phyloP scores from a whole-genome alignment of 2,888 invertebrate species.

The Himalopsyche tibetana region DNA sequence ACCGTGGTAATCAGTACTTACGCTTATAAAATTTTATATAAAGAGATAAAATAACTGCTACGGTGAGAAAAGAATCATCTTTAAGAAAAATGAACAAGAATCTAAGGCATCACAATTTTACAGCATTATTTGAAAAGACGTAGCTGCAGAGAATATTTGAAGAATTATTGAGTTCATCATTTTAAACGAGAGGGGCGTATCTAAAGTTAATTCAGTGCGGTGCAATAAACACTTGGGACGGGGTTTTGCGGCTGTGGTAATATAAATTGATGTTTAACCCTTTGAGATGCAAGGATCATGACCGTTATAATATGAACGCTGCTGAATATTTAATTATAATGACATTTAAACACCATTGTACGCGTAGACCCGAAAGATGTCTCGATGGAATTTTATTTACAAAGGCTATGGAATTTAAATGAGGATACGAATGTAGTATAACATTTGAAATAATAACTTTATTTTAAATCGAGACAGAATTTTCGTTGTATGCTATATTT shows the following conservation, averaged over 20 bases:
- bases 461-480: no score
- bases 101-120: background rate
- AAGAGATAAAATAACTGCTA: no score
- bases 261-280: constrained; percentile 49
- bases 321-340: constrained; percentile 40
- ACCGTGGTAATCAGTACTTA: no score
- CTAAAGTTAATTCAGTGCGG: constrained; percentile 32
- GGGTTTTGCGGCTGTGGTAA: constrained; percentile 40
- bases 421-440: no score
- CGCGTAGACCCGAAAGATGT: constrained; percentile 19
- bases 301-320: constrained; percentile 30
- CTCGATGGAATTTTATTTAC: constrained; percentile 9
- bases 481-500: no score
- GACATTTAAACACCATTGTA: constrained; percentile 38
- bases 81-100: no score
- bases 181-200: constrained; percentile 12
- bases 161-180: background rate
- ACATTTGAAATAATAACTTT: no score
- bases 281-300: constrained; percentile 45
- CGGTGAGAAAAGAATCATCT: no score
- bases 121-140: background rate
- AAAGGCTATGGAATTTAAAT: background rate
- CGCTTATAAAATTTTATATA: no score
- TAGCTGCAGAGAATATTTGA: no score
- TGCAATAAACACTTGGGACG: constrained; percentile 38